These are phyloP conservation scores for Macaria notata DNA, from an alignment of 2,888 invertebrate genomes.

Conservation along the genomic window DNA sequence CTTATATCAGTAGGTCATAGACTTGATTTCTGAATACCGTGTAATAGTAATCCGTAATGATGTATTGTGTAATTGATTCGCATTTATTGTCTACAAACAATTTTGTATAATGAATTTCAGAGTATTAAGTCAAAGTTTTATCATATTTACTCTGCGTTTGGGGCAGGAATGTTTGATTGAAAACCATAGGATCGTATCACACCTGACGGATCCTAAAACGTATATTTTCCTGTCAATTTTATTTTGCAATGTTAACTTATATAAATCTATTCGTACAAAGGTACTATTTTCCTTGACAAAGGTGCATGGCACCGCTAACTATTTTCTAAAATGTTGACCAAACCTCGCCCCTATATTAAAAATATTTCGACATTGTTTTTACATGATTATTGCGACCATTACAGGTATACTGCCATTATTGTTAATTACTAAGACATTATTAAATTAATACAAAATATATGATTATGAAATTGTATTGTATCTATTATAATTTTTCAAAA, in stretches of 20 bases:
- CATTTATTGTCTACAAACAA: background rate
- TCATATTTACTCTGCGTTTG: background rate
- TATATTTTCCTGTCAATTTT: background rate
- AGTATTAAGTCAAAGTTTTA: constrained; percentile 1
- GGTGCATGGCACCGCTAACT: background rate
- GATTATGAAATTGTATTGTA: constrained; percentile 16
- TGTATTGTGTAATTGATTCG: background rate
- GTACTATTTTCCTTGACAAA: background rate
- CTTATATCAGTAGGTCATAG: constrained; percentile 1
- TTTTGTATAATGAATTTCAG: background rate
- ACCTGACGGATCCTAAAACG: too few relatives aligned
- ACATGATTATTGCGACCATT: constrained; percentile 17
- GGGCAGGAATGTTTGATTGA: background rate
- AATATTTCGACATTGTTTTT: constrained; percentile 15
- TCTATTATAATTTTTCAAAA: constrained; percentile 27
- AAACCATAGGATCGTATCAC: too few relatives aligned
- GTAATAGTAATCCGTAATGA: too few relatives aligned
- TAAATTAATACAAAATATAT: constrained; percentile 7
- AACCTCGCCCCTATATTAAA: constrained; percentile 9
- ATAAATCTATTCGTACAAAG: too few relatives aligned
- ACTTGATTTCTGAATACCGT: too few relatives aligned
- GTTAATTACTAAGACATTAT: constrained; percentile 19
- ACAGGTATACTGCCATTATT: constrained; percentile 26
- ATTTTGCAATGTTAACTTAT: background rate
- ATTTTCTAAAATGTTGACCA: constrained; percentile 1